A percentile compares a stretch with the other conserved stretches of the same genome.
Evolutionary conservation across 1,140 invertebrate species (phyloP).

Genomic region (Drosophila parvula): DNA sequence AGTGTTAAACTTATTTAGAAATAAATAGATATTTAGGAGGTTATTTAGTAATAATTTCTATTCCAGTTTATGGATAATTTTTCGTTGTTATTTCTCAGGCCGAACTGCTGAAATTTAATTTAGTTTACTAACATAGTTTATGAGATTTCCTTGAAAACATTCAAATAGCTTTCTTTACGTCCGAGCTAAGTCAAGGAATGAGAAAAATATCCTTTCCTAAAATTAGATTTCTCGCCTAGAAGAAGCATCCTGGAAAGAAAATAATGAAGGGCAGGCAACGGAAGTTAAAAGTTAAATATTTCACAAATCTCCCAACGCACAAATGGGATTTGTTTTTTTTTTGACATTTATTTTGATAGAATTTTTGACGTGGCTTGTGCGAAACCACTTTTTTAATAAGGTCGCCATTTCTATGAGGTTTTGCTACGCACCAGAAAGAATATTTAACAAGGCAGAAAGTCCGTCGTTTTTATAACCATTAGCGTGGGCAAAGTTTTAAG

Average conservation of each 20-base stretch:
- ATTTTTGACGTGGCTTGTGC: conserved; percentile 8
- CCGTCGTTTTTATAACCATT: conserved; percentile 37
- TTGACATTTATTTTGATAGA: neutral
- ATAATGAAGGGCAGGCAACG: too few species aligned
- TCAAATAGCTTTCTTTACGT: too few species aligned
- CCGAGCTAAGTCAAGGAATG: too few species aligned
- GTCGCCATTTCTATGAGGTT: neutral
- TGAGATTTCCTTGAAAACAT: too few species aligned
- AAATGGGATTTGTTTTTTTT: conserved; percentile 4
- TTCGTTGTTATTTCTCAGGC: neutral
- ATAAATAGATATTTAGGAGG: neutral
- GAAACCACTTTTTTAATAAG: conserved; percentile 24
- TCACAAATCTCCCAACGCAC: neutral
- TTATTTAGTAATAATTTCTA: neutral
- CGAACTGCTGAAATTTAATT: too few species aligned
- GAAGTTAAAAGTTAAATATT: neutral
- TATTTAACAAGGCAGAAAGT: conserved; percentile 40
- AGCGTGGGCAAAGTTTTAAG: conserved; percentile 47
- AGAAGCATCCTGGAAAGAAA: too few species aligned
- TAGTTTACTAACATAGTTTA: too few species aligned
- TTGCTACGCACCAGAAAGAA: conserved; percentile 17
- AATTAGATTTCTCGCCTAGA: too few species aligned
- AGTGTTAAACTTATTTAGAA: neutral
- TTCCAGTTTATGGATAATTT: neutral
- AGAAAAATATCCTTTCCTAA: too few species aligned